These are phyloP conservation scores for Frankliniella intonsa DNA, from an alignment of 2,888 invertebrate species.

Conservation along the genomic window DNA sequence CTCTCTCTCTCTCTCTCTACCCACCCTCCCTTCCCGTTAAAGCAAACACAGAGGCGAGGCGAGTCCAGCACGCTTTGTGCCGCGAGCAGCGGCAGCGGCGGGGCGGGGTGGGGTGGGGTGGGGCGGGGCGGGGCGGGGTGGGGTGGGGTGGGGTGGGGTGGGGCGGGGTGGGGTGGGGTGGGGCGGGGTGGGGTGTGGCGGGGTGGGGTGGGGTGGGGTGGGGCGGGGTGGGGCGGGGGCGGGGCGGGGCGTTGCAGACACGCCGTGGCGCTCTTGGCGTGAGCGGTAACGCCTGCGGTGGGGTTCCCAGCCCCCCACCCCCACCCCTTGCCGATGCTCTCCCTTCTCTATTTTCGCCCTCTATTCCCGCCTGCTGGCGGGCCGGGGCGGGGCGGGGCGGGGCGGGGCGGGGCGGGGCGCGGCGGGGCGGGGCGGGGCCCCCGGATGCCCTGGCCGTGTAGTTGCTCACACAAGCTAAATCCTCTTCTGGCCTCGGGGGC, in stretches of 20 bases:
- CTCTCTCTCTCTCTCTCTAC: background rate
- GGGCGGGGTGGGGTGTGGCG: no score
- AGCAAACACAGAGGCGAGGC: conserved; percentile 1
- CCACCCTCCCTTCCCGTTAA: background rate
- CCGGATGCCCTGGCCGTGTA: background rate
- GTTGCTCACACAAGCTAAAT: background rate
- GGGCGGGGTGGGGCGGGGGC: no score
- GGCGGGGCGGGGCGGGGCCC: no score
- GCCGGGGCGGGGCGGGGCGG: background rate
- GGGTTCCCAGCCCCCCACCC: background rate
- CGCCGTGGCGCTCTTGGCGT: conserved; percentile 4
- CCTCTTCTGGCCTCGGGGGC: no score
- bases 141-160: background rate
- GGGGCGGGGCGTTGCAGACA: background rate
- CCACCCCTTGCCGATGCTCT: background rate
- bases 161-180: no score
- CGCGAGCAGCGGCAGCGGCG: background rate
- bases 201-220: no score
- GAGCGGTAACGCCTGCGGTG: conserved; percentile 16
- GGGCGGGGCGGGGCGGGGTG: background rate
- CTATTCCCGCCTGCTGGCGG: background rate
- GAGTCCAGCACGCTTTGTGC: conserved; percentile 6
- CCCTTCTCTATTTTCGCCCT: background rate
- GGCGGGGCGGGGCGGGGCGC: background rate
- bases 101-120: no score